Conservation (phyloP, 2,888 invertebrate species). For the Heliconius aoede region DNA sequence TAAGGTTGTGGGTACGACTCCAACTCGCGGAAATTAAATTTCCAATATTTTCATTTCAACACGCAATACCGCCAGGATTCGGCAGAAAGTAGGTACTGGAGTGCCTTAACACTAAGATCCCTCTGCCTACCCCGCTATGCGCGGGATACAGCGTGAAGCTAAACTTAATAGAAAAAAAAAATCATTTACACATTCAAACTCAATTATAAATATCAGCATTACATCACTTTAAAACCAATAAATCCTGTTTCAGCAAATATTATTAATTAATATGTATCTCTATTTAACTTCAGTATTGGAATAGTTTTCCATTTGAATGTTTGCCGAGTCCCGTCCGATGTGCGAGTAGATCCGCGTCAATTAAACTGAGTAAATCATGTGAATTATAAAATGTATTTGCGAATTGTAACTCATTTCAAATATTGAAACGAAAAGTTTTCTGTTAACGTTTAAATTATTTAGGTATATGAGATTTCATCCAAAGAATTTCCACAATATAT, state of each 20-base stretch:
- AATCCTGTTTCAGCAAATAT: not conserved
- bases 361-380: slow-evolving; percentile 16
- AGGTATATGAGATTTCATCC: too few relatives aligned
- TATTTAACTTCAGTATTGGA: slow-evolving; percentile 12
- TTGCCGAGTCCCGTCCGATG: not conserved
- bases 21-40: too few relatives aligned
- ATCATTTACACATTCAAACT: not conserved
- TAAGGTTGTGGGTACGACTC: too few relatives aligned
- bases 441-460: not conserved
- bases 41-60: too few relatives aligned
- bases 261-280: slow-evolving; percentile 6
- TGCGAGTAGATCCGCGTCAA: not conserved
- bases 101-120: too few relatives aligned
- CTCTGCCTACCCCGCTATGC: too few relatives aligned
- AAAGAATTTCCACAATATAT: too few relatives aligned
- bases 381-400: slow-evolving; percentile 16
- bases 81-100: too few relatives aligned
- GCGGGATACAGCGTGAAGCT: not conserved
- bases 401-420: slow-evolving; percentile 16
- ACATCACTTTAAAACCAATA: not conserved
- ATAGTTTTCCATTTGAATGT: slow-evolving; percentile 25
- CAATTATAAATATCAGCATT: not conserved
- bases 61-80: not conserved
- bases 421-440: not conserved
- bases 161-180: not conserved